These are phyloP conservation scores for Hermatobates lingyangjiaoensis DNA, from an alignment of 1,140 invertebrate genomes.

Conservation along the genomic window DNA sequence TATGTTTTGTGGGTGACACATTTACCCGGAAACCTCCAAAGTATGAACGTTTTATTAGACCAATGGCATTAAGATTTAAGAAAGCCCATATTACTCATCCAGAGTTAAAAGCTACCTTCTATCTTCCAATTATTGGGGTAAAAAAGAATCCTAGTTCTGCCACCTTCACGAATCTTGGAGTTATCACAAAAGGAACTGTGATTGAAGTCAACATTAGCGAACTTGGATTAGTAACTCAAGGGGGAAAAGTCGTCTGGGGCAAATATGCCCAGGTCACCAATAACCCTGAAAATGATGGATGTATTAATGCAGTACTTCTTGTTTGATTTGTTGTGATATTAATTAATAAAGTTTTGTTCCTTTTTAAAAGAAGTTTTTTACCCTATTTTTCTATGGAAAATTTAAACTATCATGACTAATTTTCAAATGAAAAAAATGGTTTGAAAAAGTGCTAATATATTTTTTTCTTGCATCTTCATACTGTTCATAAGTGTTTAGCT, in stretches of 20 bases:
- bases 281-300: conserved; percentile 99
- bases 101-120: conserved; percentile 97
- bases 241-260: conserved; percentile 99
- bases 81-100: conserved; percentile 98
- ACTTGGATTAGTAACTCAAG: conserved; percentile 93
- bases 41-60: conserved; percentile 96
- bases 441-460: neutral
- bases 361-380: neutral
- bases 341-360: neutral
- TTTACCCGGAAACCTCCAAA: conserved; percentile 99
- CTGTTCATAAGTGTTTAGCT: neutral
- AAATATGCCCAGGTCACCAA: conserved; percentile 99
- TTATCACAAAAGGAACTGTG: conserved; percentile 96
- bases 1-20: conserved; percentile 91
- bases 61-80: conserved; percentile 91
- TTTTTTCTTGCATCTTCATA: neutral
- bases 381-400: neutral
- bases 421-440: neutral
- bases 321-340: conserved; percentile 41
- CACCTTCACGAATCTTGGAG: conserved; percentile 92
- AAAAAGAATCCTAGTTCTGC: conserved; percentile 97
- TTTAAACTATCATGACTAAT: neutral
- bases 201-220: conserved; percentile 98
- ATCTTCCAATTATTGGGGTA: conserved; percentile 92
- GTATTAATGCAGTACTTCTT: conserved; percentile 95